Evolutionary conservation across 2,888 invertebrate species (phyloP).

Genomic region (Hypomecis punctinalis): DNA sequence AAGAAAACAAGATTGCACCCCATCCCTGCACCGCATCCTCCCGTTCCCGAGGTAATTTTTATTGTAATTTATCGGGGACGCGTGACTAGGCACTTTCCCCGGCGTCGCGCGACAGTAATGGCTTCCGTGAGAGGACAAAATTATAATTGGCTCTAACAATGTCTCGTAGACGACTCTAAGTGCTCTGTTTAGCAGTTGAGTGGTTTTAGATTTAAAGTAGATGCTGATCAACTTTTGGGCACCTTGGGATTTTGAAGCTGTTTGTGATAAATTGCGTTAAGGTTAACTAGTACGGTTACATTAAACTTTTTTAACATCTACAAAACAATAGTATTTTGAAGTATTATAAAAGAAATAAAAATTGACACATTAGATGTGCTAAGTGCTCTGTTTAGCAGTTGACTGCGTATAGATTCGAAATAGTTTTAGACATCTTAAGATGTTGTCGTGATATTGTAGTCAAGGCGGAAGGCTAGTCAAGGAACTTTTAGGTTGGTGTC

Average conservation of each 20-base stretch:
- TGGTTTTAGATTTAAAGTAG: slow-evolving; percentile 32
- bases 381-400: no score
- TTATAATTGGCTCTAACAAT: slow-evolving; percentile 59
- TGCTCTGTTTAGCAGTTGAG: slow-evolving; percentile 44
- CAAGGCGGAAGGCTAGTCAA: no score
- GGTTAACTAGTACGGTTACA: no score
- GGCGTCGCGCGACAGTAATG: slow-evolving; percentile 54
- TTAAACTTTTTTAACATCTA: no score
- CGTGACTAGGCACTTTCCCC: slow-evolving; percentile 77
- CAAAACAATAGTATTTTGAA: no score
- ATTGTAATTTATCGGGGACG: slow-evolving; percentile 78
- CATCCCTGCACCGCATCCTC: slow-evolving; percentile 47
- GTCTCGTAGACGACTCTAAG: slow-evolving; percentile 36
- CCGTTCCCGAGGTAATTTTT: slow-evolving; percentile 71
- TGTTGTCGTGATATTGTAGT: no score
- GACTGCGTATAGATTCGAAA: no score
- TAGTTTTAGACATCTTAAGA: no score
- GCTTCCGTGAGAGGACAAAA: slow-evolving; percentile 56
- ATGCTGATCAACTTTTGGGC: slow-evolving; percentile 7
- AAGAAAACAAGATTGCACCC: slow-evolving; percentile 27
- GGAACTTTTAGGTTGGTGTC: no score
- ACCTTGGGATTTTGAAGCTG: slow-evolving; percentile 21
- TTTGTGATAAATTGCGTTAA: background rate
- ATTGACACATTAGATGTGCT: no score
- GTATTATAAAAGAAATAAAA: no score